Evolutionary conservation across 2,888 invertebrate genomes (phyloP).

Genomic region (Drosophila mettleri): DNA sequence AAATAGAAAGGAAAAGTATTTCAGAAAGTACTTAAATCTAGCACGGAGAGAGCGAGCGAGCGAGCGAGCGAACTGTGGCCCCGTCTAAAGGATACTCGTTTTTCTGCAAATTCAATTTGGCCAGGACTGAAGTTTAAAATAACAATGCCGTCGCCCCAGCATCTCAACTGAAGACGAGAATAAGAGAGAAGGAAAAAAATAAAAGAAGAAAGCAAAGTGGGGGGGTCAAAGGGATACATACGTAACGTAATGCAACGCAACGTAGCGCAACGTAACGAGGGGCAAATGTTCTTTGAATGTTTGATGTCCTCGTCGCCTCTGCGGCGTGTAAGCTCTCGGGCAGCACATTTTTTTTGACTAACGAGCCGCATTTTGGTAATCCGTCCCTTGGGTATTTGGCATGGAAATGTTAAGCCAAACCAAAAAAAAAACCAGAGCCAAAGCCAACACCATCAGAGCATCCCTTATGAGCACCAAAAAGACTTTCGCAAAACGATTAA

Average conservation of each 20-base stretch:
- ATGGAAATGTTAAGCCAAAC: slow-evolving; percentile 54
- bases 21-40: slow-evolving; percentile 34
- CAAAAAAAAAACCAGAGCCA: slow-evolving; percentile 14
- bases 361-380: slow-evolving; percentile 78
- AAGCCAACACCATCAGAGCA: slow-evolving; percentile 3
- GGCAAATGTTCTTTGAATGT: slow-evolving; percentile 57
- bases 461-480: slow-evolving; percentile 39
- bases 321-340: slow-evolving; percentile 71
- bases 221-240: slow-evolving; percentile 62
- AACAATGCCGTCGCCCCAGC: slow-evolving; percentile 39
- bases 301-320: slow-evolving; percentile 57
- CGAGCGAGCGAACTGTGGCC: not conserved
- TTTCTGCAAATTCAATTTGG: slow-evolving; percentile 60
- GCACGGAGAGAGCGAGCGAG: too few species aligned
- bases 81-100: slow-evolving; percentile 1
- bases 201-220: not conserved
- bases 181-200: not conserved
- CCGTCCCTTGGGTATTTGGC: slow-evolving; percentile 69
- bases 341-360: slow-evolving; percentile 75
- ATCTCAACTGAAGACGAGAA: slow-evolving; percentile 9
- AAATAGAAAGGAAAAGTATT: slow-evolving; percentile 11
- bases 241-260: slow-evolving; percentile 1
- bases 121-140: slow-evolving; percentile 67
- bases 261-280: slow-evolving; percentile 21
- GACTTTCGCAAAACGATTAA: slow-evolving; percentile 75